These are phyloP conservation scores for Sorex fumeus DNA, from an alignment of 2,113 vertebrate species.

Conservation along the genomic window DNA sequence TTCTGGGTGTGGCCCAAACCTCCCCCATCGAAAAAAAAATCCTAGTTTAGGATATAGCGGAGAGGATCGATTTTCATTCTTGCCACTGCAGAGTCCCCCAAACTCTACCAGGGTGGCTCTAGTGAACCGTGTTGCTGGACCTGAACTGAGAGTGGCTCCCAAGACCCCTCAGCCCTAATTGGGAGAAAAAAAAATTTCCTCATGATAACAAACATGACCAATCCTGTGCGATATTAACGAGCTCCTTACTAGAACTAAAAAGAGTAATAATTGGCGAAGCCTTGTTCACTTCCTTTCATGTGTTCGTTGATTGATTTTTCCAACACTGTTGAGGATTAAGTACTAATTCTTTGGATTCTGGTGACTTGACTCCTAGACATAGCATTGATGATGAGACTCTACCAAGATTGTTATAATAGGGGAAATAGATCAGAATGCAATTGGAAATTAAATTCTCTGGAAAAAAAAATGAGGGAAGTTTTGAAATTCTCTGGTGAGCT, in stretches of 20 bases:
- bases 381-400: neutral
- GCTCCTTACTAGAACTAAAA: conserved; percentile 41
- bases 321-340: neutral
- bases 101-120: too few relatives aligned
- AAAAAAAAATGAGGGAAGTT: neutral
- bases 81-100: too few relatives aligned
- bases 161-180: too few relatives aligned
- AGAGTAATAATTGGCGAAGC: neutral
- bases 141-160: too few relatives aligned
- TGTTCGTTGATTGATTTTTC: conserved; percentile 41
- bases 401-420: neutral
- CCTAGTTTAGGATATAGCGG: too few relatives aligned
- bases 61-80: too few relatives aligned
- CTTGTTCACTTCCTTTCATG: neutral
- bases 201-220: conserved; percentile 58
- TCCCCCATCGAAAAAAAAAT: too few relatives aligned
- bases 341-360: neutral
- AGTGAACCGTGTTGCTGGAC: too few relatives aligned
- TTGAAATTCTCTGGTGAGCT: neutral
- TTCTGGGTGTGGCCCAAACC: too few relatives aligned
- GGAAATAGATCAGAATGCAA: neutral
- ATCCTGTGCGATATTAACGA: conserved; percentile 27
- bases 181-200: neutral
- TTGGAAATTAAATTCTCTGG: conserved; percentile 3
- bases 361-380: conserved; percentile 32